Base-by-base conservation (phyloP, 2,888 invertebrate genomes). In the Drosophila siamana region DNA sequence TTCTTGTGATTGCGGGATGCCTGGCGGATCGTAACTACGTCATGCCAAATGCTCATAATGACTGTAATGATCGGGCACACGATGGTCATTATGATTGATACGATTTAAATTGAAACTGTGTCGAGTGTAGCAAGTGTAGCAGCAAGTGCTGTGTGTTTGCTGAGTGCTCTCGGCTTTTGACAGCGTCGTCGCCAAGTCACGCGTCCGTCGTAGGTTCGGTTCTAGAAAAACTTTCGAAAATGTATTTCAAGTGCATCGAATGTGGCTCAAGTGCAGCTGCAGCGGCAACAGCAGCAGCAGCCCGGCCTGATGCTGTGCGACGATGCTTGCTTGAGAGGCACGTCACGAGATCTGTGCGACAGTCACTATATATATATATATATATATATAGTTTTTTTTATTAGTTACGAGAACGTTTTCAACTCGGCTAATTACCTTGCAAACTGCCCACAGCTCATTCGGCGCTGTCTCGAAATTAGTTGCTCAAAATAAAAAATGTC, bases 251-350 rank as follows among this genome's bases (percentile, higher is more conserved):
- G 83, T 86, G 83, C 86, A 81, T 62, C 61, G 56, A 77, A 83
- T 83, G 79, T 83, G 81, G 86, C 69, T 84, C 83, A 83, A 83
- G 83, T 83, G 81, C 82, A 83, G 75, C 72, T 61, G 68, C 65
- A 43, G 43, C 56, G 8, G 13, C 47, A 30, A 22, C 16, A 30
- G 33, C 38, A 6, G 36, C 47, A 33, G 15, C 16, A 16, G 46
- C 24, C 24, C 6, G 38, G 11, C 11, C 26, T 15, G 38, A 24
- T 24, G 13, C 44, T 52, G 19, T 19, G n/a, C n/a, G n/a, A n/a
- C 41, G 47, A 38, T 48, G 55, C 46, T 43, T 59, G n/a, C n/a
- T n/a, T n/a, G 3, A 19, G 57, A 28, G 50, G 46, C 75, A 44
- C 44, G 63, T 63, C 74, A 72, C 75, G 73, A 57, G 61, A 70